Conservation (phyloP, 2,888 invertebrate species). For the Schizotus pectinicornis region DNA sequence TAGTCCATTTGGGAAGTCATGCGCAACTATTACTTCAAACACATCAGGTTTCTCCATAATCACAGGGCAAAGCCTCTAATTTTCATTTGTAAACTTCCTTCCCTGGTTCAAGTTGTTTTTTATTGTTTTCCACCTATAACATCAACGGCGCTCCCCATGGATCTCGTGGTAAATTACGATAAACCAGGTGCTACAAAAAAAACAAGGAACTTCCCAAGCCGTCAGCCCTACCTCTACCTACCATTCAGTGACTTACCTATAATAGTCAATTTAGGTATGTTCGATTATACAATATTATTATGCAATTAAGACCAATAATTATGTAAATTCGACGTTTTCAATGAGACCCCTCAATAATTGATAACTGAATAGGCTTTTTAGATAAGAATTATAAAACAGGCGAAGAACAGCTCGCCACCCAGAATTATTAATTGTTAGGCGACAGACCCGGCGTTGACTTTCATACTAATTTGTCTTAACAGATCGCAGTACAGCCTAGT, state of each 20-base stretch:
- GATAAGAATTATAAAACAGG: neutral
- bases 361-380: neutral
- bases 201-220: neutral
- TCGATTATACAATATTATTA: no score
- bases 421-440: slow-evolving; percentile 4
- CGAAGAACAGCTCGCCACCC: slow-evolving; percentile 4
- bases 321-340: slow-evolving; percentile 24
- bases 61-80: no score
- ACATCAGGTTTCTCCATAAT: no score
- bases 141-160: no score
- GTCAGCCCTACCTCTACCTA: neutral
- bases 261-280: slow-evolving; percentile 30
- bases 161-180: no score
- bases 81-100: no score
- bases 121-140: no score
- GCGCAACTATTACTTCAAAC: no score
- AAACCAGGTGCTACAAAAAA: no score
- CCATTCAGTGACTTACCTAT: slow-evolving; percentile 15
- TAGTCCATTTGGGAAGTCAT: no score
- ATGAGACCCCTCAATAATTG: neutral
- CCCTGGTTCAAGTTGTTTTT: no score
- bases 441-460: slow-evolving; percentile 3
- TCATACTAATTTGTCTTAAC: slow-evolving; percentile 15
- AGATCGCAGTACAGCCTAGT: slow-evolving; percentile 22
- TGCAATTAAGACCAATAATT: no score